Percentiles rank a stretch among this genome's conserved stretches.
Evolutionary conservation across 2,113 vertebrate genomes (phyloP).

Genomic region (Zingel zingel): DNA sequence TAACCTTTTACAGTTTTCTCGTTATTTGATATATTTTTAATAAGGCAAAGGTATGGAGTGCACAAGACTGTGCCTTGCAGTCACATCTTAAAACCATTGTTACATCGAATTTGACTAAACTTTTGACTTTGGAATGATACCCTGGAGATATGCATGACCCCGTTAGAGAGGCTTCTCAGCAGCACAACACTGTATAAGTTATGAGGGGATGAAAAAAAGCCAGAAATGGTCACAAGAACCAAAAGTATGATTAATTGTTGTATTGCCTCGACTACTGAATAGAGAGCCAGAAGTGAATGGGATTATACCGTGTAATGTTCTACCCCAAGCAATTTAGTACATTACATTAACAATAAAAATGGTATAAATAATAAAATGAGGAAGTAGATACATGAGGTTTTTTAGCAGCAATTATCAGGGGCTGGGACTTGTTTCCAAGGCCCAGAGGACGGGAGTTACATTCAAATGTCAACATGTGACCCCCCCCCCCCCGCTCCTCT

Average conservation of each 20-base stretch:
- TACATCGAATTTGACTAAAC: background rate
- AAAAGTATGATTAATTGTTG: slow-evolving; percentile 10
- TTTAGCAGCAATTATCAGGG: background rate
- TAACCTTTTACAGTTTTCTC: background rate
- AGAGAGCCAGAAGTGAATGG: slow-evolving; percentile 4
- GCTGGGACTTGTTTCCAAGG: slow-evolving; percentile 1
- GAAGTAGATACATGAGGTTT: background rate
- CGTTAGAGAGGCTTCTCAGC: background rate
- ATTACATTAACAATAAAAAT: slow-evolving; percentile 17
- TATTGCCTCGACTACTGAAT: background rate
- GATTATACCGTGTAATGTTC: background rate
- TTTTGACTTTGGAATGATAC: background rate
- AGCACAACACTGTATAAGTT: background rate
- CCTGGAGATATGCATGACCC: background rate
- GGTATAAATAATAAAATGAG: background rate
- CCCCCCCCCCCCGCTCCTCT: background rate
- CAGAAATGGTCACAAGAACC: background rate
- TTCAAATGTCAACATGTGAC: slow-evolving; percentile 53
- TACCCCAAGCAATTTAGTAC: background rate
- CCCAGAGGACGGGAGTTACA: slow-evolving; percentile 36
- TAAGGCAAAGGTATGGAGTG: background rate
- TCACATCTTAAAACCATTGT: background rate
- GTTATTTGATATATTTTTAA: background rate
- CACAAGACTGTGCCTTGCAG: background rate
- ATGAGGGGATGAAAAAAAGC: background rate